phyloP scores from a whole-genome alignment of 1,140 invertebrate genomes.

The Sycobia sp. region DNA sequence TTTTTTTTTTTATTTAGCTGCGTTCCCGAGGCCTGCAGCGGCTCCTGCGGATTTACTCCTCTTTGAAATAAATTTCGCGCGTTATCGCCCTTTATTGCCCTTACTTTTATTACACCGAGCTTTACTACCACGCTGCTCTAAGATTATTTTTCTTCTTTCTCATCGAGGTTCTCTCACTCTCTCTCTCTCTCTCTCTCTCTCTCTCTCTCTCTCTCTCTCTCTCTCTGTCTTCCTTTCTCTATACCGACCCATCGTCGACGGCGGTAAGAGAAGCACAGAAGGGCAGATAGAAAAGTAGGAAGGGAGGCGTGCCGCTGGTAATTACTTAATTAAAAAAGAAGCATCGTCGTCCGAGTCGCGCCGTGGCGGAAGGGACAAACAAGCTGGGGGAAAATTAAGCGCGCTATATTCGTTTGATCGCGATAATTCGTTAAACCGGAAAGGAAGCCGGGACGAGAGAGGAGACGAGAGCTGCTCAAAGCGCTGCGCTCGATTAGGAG shows the following conservation, averaged over 20 bases:
- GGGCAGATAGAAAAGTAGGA: too few relatives aligned
- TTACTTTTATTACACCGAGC: conserved; percentile 20
- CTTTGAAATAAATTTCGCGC: conserved; percentile 25
- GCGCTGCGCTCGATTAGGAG: too few relatives aligned
- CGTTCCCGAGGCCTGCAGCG: too few relatives aligned
- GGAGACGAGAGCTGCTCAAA: too few relatives aligned
- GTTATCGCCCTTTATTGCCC: conserved; percentile 28
- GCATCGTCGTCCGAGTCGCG: background rate
- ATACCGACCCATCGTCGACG: too few relatives aligned
- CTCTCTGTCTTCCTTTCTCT: too few relatives aligned
- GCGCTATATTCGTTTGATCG: background rate
- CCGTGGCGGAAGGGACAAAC: too few relatives aligned
- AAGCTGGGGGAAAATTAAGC: too few relatives aligned
- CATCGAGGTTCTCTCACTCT: too few relatives aligned
- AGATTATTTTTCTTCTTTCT: conserved; percentile 11
- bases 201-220: too few relatives aligned
- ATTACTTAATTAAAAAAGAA: conserved; percentile 29
- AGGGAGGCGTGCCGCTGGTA: background rate
- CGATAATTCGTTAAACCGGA: background rate
- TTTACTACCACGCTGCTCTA: background rate
- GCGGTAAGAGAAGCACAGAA: too few relatives aligned
- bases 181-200: too few relatives aligned
- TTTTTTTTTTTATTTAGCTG: conserved; percentile 23
- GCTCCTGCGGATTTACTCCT: conserved; percentile 21
- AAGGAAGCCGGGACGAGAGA: background rate